Conservation (phyloP, 2,797 vertebrate species). For the Moxostoma hubbsi region DNA sequence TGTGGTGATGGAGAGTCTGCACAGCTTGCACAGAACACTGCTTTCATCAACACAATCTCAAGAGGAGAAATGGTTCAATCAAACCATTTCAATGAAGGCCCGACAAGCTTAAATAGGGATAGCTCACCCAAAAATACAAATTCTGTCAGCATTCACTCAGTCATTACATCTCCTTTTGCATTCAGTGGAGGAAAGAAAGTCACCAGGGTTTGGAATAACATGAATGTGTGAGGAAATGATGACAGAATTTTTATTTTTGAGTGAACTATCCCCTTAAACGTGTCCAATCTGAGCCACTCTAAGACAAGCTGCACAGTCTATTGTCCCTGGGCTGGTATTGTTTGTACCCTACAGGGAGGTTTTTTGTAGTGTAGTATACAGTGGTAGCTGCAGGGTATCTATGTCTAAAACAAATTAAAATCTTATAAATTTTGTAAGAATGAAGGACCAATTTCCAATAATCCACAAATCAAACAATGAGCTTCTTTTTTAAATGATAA, state of each 20-base stretch:
- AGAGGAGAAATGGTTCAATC: background rate
- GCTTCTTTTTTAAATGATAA: background rate
- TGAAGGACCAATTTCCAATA: constrained; percentile 12
- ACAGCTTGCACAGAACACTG: constrained; percentile 70
- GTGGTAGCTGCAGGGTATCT: constrained; percentile 51
- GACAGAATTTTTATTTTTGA: no score
- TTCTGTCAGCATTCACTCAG: no score
- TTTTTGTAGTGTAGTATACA: constrained; percentile 45
- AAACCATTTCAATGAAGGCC: constrained; percentile 2
- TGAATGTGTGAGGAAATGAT: no score
- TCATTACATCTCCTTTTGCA: no score
- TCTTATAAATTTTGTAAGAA: constrained; percentile 45
- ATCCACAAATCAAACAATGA: constrained; percentile 2
- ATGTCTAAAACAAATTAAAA: constrained; percentile 41
- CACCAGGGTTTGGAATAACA: no score
- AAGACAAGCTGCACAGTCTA: constrained; percentile 17
- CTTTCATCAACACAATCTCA: background rate
- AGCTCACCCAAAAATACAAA: no score
- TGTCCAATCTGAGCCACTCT: background rate
- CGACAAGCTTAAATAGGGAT: no score
- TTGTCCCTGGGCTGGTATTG: constrained; percentile 40
- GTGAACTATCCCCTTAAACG: background rate
- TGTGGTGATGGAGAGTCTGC: constrained; percentile 87
- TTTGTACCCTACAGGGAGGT: constrained; percentile 23
- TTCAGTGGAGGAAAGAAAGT: no score